Evolutionary conservation across 2,797 vertebrate species (phyloP), one percentile per base, ranked within the genome.

Genomic region (Alcedo quadribrachys): DNA sequence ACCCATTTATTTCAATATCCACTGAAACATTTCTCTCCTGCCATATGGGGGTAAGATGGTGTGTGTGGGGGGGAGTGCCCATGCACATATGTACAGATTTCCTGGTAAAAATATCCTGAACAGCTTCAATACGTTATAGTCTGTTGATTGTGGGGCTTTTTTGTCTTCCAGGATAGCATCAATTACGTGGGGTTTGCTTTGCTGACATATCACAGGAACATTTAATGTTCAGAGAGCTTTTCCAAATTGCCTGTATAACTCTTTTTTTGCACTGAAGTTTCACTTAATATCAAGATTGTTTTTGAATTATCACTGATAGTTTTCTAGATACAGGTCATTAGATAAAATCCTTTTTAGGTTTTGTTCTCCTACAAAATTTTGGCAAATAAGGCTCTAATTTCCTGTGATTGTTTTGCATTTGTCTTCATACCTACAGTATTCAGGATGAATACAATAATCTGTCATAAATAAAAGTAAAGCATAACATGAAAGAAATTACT

Each of bases 261-360:
- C 20, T n/a, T 14, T 80, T 37, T 77, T 58, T 57, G 28, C 37
- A 35, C 60, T 53, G 60, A 25, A 51, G 61, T 45, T 18, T 84
- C 60, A 17, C 10, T 1, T 65, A 85, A 15, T 30, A 5, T 17
- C 27, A 16, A 5, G 67, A 58, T 48, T 40, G 17, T 0, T 85
- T 85, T 25, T 61, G 70, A 90, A 53, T 90, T 61, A 28, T 45
- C 27, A 2, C 33, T 71, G 30, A 2, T 84, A 40, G 28, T 51
- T 91, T 91, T 87, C 32, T 32, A 54, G 76, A 24, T 75, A 30
- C 61, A 67, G 73, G 68, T 82, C 87, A 53, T 76, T 84, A 77
- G 67, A 24, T 66, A 32, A 43, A 43, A 58, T 61, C 42, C 67
- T 76, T 27, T 48, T 27, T 48, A 73, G 63, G 33, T 40, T 91